Base-by-base conservation (phyloP, 2,888 invertebrate genomes). In the Patella ulyssiponensis region DNA sequence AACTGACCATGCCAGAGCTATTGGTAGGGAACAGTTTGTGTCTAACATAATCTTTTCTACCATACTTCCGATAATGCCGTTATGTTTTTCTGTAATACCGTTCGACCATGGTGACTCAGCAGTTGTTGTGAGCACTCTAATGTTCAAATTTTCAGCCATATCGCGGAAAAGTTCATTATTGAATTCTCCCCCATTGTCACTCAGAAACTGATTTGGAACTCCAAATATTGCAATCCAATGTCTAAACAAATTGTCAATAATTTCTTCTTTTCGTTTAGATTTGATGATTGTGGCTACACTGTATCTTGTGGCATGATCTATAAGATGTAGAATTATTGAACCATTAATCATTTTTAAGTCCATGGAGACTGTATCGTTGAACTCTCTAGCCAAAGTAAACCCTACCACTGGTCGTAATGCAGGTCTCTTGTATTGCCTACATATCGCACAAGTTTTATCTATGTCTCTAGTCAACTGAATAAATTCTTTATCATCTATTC, bases 231-330 rank as follows among this genome's bases (percentile, higher is more conserved):
- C 64, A 64, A 64, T 64, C 64, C 64, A 64, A 64, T 64, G 17
- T 17, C 23, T 64, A 14, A 64, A 64, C 7, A 64, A 20, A 9
- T n/a, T 64, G 11, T 64, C n/a, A 9, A 64, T n/a, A 9, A 64
- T 64, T 64, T 64, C 64, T 64, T 20, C 64, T 64, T 64, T 71
- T 71, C 51, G 17, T 51, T 71, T 11, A 17, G 9, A 27, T n/a
- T 44, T 27, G 9, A 71, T 51, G n/a, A 51, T n/a, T 1, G 64
- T 7, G 23, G 20, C 71, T 27, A 27, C 44, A 51, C 71, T 71
- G 71, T 44, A 71, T 71, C 71, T 71, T 7, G 71, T 71, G n/a
- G 71, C 71, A 71, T 44, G 71, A 33, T 71, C 71, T 23, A 71
- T 71, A 9, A 71, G 9, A n/a, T 27, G 71, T 7, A 71, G 71